These are phyloP conservation scores for Contarinia nasturtii DNA, from an alignment of 1,140 invertebrate species.

Conservation along the genomic window DNA sequence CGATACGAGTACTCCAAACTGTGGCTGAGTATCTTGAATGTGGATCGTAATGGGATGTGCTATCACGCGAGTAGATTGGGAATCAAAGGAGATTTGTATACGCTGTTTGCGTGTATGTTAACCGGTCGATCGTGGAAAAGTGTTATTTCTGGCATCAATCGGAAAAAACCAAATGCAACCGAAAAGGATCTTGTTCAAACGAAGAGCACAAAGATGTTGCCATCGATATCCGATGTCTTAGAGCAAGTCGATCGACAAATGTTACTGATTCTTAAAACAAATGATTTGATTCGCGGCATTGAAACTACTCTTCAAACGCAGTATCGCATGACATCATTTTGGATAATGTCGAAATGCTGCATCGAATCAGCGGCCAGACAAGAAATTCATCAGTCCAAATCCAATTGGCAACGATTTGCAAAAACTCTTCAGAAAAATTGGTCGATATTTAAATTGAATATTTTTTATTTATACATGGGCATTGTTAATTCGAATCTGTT, in stretches of 20 bases:
- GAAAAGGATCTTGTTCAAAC: too few relatives aligned
- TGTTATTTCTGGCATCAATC: conserved; percentile 65
- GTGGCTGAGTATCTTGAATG: conserved; percentile 81
- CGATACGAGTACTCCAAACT: conserved; percentile 81
- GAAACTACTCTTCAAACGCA: conserved; percentile 63
- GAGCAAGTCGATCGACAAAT: conserved; percentile 46
- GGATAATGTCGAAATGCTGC: conserved; percentile 79
- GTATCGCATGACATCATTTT: conserved; percentile 59
- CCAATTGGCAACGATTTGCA: conserved; percentile 6
- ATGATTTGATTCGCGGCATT: conserved; percentile 86
- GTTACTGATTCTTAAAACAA: conserved; percentile 92
- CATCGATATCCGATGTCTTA: conserved; percentile 33
- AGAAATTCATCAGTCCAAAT: conserved; percentile 14
- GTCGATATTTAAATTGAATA: conserved; percentile 20
- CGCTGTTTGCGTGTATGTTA: conserved; percentile 87
- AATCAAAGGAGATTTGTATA: conserved; percentile 64
- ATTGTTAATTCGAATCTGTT: background rate
- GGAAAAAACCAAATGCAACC: conserved; percentile 39
- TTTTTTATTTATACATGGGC: conserved; percentile 21
- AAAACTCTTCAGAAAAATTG: conserved; percentile 14
- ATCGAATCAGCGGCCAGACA: conserved; percentile 51
- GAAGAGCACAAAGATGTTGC: conserved; percentile 23
- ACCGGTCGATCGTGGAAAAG: conserved; percentile 85
- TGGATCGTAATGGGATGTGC: conserved; percentile 62
- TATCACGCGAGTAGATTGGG: conserved; percentile 57